Base-by-base conservation (phyloP, 2,797 vertebrate species). In the Sebastes kiyomatsui region DNA sequence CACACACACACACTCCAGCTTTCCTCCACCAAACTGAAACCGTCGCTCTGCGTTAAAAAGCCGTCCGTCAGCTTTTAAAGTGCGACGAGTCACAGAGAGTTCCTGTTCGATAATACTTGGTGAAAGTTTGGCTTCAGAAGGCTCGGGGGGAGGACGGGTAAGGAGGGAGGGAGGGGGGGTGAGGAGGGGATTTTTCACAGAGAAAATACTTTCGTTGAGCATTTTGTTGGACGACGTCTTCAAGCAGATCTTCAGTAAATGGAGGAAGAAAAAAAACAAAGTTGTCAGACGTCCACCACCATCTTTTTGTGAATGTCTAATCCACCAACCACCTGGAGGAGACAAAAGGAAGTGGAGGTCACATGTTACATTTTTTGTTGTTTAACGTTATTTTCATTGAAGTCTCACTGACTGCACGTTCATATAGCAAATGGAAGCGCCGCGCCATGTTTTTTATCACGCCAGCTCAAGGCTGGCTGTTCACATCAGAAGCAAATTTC, bases 251-350 rank as follows among this genome's bases (percentile, higher is more conserved):
- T 96, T 97, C 97, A 96, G 96, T 71, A 96, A 95, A 96, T 95
- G 96, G 95, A 97, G 96, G 95, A 96, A 95, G 96, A 96, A 69
- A 96, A 12, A 13, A 32, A 38, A 12, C 2, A 27, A 64, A 13
- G 62, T 16, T 9, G 14, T 98, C 97, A 99, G 96, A 98, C 96
- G 35, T 99, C 97, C 91, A 98, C 97, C 75, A 98, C 97, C 98
- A 99, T 99, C 96, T 97, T 98, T 97, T 98, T 99, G 96, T 98
- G 97, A 96, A 99, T 98, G 96, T 98, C 97, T 96, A 98, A 93
- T 91, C 97, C 97, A 75, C 97, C 97, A 82, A 98, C 97, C 70
- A 98, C 97, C 97, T 98, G 94, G 4, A 85, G 93, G 66, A 79
- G 79, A 65, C 65, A 58, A 54, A 74, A 67, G 38, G 14, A 46